Conservation (phyloP, 2,888 invertebrate species). For the Microdon myrmicae region DNA sequence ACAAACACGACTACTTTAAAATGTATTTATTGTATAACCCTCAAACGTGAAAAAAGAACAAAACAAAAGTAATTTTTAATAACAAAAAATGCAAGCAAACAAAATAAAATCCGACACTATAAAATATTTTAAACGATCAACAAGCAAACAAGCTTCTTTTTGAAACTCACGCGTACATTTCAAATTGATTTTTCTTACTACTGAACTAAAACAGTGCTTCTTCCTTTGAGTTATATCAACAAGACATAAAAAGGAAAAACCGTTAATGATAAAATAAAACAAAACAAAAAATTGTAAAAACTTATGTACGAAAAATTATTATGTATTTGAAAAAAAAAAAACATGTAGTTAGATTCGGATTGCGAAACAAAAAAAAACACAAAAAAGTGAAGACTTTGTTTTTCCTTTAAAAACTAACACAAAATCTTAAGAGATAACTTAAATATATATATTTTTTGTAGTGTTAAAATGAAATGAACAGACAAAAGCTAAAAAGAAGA, state of each 20-base stretch:
- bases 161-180: constrained; percentile 6
- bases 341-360: constrained; percentile 1
- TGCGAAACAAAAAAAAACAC: constrained; percentile 7
- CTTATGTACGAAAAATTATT: constrained; percentile 14
- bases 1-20: constrained; percentile 53
- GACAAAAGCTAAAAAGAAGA: constrained; percentile 23
- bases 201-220: constrained; percentile 6
- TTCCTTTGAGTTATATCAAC: constrained; percentile 6
- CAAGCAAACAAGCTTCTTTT: too few species aligned
- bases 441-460: constrained; percentile 32
- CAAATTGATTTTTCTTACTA: too few species aligned
- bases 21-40: constrained; percentile 41
- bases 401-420: not conserved
- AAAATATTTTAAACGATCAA: too few species aligned
- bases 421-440: not conserved
- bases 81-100: constrained; percentile 13
- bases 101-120: not conserved
- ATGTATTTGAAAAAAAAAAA: constrained; percentile 10
- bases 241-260: constrained; percentile 8
- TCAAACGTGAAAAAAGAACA: constrained; percentile 23
- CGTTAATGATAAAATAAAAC: constrained; percentile 17
- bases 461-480: constrained; percentile 29
- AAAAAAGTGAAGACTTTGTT: constrained; percentile 3
- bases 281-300: constrained; percentile 6
- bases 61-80: constrained; percentile 26